Evolutionary conservation across 2,113 vertebrate genomes (phyloP), one percentile per base, ranked within the genome.

Genomic region (Colossoma macropomum): DNA sequence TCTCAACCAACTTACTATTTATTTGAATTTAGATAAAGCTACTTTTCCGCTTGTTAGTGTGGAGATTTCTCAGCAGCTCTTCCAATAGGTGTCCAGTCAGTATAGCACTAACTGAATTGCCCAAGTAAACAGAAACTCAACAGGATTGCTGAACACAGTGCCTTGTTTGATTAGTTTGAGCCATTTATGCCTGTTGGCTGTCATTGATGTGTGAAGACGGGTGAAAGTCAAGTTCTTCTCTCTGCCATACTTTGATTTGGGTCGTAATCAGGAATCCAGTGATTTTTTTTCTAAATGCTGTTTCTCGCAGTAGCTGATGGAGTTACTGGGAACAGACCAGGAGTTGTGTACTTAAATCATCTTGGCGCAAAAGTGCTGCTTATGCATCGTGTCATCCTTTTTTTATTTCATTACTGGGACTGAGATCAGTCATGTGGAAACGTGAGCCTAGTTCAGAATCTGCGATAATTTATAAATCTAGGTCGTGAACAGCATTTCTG

Each of bases 121-220:
- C 81, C 63, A 69, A 21, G 32, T 52, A 2, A 84, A 79, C 23
- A 52, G 38, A 80, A 79, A 69, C 75, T 74, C 52, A 54, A 80
- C 62, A 82, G 86, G 75, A 79, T 79, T 82, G 72, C 83, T 80
- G 88, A 90, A 88, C 83, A 86, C 87, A 86, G 94, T 95, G 94
- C 93, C 93, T 95, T 95, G 91, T 88, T 89, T 86, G 86, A 89
- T 90, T 86, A 82, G 82, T 69, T 54, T 75, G 63, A 83, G 75
- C 81, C 81, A 77, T 77, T 54, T 60, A 70, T 81, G 72, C 76
- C 41, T 83, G 52, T 62, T 32, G 56, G 25, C 27, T n/a, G 38
- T 60, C 15, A 38, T 45, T 82, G 68, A 15, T 17, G 72, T 56
- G 77, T 70, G 25, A 66, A 70, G 59, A 77, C 79, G 30, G 60